Base-by-base conservation (phyloP, 2,797 vertebrate genomes). In the Thunnus albacares region DNA sequence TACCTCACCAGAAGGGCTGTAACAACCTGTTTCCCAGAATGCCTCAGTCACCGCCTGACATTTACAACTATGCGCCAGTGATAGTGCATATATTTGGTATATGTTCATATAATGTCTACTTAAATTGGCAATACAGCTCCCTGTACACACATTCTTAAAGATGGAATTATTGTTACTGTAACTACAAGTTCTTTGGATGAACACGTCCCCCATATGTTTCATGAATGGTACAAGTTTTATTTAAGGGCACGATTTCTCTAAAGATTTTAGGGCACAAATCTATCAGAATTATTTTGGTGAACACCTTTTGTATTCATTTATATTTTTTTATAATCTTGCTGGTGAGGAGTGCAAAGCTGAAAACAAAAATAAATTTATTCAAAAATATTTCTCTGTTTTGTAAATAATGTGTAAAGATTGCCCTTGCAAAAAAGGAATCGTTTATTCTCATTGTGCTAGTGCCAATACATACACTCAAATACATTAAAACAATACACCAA, bases 1-100 rank as follows among this genome's bases (percentile, higher is more conserved):
- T 68, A 81, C 35, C 82, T 80, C 81, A 76, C 28, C 85, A 88
- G 77, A 82, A 81, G 67, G 89, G 67, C 56, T 79, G 72, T 87
- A 79, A 88, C 61, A 82, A 71, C 60, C 64, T 73, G 26, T 60
- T 41, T 77, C 72, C 83, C 84, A 63, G 62, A 85, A 80, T 83
- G 83, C 75, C 74, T 83, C 18, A 53, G 63, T 78, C 70, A 66
- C 45, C 2, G 65, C 43, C 65, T 65, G 3, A 72, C 30, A 15
- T 87, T 81, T 81, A 81, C 77, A 67, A 49, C 73, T 79, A 20
- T 75, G 64, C 75, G 79, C 41, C 64, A 63, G 65, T 76, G 78
- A 75, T 69, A 51, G 45, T 84, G 78, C 63, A 79, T 84, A 80
- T 75, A 83, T 82, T 66, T 79, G 22, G 24, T 28, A 28, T 35